Conservation (phyloP, 2,888 invertebrate species). For the Lasioglossum malachurum region DNA sequence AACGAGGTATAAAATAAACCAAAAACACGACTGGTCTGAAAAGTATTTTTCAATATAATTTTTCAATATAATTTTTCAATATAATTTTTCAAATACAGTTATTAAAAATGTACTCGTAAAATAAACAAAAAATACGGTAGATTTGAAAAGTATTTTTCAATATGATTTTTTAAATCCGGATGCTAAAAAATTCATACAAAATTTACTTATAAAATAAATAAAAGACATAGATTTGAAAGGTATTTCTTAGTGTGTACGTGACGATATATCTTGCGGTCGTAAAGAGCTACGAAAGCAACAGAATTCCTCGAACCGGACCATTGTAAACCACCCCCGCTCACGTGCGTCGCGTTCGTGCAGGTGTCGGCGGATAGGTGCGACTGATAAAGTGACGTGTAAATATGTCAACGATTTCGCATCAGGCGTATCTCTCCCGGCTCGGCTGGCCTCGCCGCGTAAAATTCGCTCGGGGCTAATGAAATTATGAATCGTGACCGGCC, state of each 20-base stretch:
- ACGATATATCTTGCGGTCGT: not conserved
- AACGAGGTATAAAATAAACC: no score
- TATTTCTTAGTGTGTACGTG: not conserved
- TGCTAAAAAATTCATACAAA: not conserved
- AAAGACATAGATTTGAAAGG: not conserved
- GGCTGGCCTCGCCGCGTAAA: conserved; percentile 2
- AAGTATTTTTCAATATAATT: no score
- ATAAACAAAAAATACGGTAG: no score
- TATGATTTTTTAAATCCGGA: no score
- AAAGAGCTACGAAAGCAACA: not conserved
- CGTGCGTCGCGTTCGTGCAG: conserved; percentile 57
- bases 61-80: no score
- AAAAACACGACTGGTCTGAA: no score
- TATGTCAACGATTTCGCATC: conserved; percentile 67
- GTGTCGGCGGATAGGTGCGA: conserved; percentile 39
- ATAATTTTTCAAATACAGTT: not conserved
- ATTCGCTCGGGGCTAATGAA: conserved; percentile 38
- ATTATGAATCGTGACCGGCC: conserved; percentile 42
- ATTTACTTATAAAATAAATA: not conserved
- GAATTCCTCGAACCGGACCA: conserved; percentile 6
- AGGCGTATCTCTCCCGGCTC: conserved; percentile 28
- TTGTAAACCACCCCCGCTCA: conserved; percentile 23
- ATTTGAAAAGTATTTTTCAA: no score
- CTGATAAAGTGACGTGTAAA: conserved; percentile 70
- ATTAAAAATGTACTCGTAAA: not conserved